Evolutionary conservation across 2,888 invertebrate genomes (phyloP).

Genomic region (Megaustenia siamemsis): DNA sequence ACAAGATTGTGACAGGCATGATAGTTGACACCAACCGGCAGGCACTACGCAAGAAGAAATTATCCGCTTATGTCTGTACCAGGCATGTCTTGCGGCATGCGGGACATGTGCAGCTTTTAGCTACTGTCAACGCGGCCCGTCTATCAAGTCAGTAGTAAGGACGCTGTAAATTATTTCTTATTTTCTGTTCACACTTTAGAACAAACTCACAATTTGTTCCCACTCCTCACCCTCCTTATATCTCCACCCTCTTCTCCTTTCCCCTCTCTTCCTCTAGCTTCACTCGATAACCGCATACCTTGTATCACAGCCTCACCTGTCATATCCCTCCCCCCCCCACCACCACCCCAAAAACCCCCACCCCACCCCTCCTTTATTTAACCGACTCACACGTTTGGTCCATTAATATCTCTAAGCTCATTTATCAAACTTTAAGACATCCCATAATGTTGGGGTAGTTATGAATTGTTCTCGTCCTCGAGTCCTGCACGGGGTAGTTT

Average conservation of each 20-base stretch:
- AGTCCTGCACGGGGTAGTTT: slow-evolving; percentile 11
- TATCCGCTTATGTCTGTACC: no score
- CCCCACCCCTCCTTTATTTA: neutral
- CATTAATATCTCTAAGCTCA: slow-evolving; percentile 3
- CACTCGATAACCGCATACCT: neutral
- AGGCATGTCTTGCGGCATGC: no score
- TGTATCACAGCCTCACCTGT: neutral
- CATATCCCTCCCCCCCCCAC: neutral
- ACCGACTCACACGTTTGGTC: neutral
- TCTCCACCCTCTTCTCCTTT: neutral
- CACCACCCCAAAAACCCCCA: neutral
- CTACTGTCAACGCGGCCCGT: no score
- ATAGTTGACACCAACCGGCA: no score
- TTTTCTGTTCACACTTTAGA: neutral
- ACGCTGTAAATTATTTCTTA: neutral
- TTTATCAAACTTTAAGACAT: slow-evolving; percentile 38
- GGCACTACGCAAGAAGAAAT: no score
- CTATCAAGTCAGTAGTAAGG: no score
- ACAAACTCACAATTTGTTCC: neutral
- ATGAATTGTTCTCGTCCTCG: slow-evolving; percentile 15
- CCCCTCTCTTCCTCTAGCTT: neutral
- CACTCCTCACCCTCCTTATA: neutral
- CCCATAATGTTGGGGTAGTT: slow-evolving; percentile 41
- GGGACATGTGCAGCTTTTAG: no score
- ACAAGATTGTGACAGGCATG: no score